Evolutionary conservation across 2,888 invertebrate genomes (phyloP).

Genomic region (Steinernema scapterisci): DNA sequence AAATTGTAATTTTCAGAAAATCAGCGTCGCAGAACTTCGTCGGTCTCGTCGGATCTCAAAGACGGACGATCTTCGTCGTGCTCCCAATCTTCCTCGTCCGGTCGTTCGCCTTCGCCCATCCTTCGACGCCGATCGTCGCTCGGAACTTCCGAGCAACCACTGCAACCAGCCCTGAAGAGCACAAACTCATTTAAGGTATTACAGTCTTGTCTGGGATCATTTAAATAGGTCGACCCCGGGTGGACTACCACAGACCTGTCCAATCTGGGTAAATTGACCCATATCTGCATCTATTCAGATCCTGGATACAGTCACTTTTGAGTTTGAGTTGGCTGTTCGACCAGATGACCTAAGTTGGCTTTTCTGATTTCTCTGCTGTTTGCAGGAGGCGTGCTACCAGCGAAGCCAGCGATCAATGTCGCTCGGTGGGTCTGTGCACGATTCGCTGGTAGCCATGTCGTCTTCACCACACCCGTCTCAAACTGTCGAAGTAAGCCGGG

Average conservation of each 20-base stretch:
- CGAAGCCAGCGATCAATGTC: constrained; percentile 65
- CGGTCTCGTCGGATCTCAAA: neutral
- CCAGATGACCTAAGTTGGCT: constrained; percentile 32
- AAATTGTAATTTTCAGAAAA: neutral
- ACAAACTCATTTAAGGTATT: constrained; percentile 31
- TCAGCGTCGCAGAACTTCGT: neutral
- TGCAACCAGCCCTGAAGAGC: constrained; percentile 54
- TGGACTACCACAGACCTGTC: no score
- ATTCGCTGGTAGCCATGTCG: constrained; percentile 59
- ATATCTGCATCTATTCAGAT: no score
- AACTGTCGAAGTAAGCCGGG: constrained; percentile 48
- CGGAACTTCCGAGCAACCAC: constrained; percentile 40
- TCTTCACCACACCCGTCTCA: constrained; percentile 43
- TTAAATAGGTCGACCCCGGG: no score
- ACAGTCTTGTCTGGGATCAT: constrained; percentile 28
- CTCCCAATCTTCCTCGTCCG: constrained; percentile 3
- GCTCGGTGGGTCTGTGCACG: constrained; percentile 65
- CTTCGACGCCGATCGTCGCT: neutral
- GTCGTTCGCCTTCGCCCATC: constrained; percentile 5
- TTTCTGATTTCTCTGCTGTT: neutral
- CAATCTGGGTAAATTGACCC: no score
- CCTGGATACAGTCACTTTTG: no score
- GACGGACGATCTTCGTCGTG: constrained; percentile 23
- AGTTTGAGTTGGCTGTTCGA: no score
- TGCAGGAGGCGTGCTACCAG: constrained; percentile 48